phyloP scores from a whole-genome alignment of 2,888 invertebrate genomes.

The Megastigmus dorsalis region DNA sequence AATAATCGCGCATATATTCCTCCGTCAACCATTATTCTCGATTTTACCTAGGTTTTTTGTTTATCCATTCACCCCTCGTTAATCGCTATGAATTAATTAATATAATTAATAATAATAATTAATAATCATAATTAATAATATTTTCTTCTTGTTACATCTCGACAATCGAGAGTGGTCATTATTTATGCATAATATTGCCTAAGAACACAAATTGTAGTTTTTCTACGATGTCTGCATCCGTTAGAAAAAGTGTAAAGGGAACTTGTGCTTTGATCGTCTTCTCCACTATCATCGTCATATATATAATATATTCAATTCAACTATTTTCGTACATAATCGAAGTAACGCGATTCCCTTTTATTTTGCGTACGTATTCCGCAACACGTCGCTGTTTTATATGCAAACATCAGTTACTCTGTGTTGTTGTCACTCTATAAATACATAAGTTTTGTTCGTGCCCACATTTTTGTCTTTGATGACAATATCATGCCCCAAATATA shows the following conservation, averaged over 20 bases:
- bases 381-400: conserved; percentile 19
- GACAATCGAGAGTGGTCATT: conserved; percentile 45
- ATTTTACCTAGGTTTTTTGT: conserved; percentile 49
- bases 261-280: conserved; percentile 60
- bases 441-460: conserved; percentile 19
- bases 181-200: conserved; percentile 55
- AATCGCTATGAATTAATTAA: conserved; percentile 55
- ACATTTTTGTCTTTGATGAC: conserved; percentile 15
- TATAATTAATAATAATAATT: conserved; percentile 41
- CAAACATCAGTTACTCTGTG: conserved; percentile 23
- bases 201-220: conserved; percentile 57
- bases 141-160: conserved; percentile 44
- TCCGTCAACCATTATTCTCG: conserved; percentile 35
- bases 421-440: conserved; percentile 23
- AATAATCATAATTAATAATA: conserved; percentile 41
- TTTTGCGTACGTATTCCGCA: conserved; percentile 33
- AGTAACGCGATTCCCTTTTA: conserved; percentile 34
- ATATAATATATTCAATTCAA: conserved; percentile 49
- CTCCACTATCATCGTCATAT: conserved; percentile 22
- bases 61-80: conserved; percentile 57
- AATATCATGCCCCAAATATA: too few relatives aligned
- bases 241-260: conserved; percentile 65
- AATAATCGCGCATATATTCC: conserved; percentile 43
- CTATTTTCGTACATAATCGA: conserved; percentile 48
- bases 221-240: conserved; percentile 56